Base-by-base conservation (phyloP, 2,113 vertebrate genomes). In the Albula goreensis region DNA sequence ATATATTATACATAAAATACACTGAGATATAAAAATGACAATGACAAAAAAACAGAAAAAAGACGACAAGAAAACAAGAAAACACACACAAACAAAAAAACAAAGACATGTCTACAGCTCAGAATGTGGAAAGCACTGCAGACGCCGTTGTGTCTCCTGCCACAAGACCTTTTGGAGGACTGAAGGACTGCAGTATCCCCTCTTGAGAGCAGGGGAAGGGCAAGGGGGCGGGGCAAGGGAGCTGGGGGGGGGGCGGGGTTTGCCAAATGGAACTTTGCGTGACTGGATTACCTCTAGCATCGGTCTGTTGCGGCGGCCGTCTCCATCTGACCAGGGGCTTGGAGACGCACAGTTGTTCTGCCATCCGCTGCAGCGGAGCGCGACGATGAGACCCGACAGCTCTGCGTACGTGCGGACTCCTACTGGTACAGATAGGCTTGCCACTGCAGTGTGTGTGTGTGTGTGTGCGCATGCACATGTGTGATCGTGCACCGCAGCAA, bases 1-100 rank as follows among this genome's bases (percentile, higher is more conserved):
- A 79, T 79, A 74, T 74, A 74, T 74, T 9, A 74, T 74, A 74
- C 70, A 74, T 31, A 74, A 74, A 74, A 74, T 74, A 74, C n/a
- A 74, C n/a, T 31, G n/a, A 74, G 19, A n/a, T 31, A 74, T 8
- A 74, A n/a, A 74, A 74, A 74, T 22, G 4, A 79, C 74, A 78
- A 78, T 25, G n/a, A n/a, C 41, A 49, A 79, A 70, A 70, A 15
- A 78, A 41, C 9, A 79, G n/a, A 25, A 41, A 79, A 50, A 50
- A 49, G 8, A 41, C 41, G 41, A 12, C 41, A 78, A 12, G 41
- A 78, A 78, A 78, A 31, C 0, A 66, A 66, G 17, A 66, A 79
- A 48, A 79, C 22, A 79, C n/a, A 79, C 60, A 50, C 60, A 50
- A 11, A 79, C 78, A 50, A 48, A 79, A 15, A 79, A 12, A 79